Percentiles rank a stretch among this genome's conserved stretches.
Conservation (phyloP, 1,140 invertebrate genomes). For the Cydia pomonella region DNA sequence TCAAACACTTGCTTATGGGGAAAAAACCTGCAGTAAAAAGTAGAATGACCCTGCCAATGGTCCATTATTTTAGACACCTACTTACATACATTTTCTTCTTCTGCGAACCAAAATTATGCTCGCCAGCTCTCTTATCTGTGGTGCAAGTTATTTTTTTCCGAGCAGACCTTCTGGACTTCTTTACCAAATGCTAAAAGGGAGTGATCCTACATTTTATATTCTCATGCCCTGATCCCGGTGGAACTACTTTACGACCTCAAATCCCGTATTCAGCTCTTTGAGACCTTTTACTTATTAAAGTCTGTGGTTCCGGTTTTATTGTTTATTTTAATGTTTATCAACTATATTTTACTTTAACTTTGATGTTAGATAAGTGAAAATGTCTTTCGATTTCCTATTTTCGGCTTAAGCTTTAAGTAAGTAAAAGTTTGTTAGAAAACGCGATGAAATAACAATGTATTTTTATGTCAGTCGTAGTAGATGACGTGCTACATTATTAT, state of each 20-base stretch:
- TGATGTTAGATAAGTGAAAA: not conserved
- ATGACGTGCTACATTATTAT: not conserved
- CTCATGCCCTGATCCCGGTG: slow-evolving; percentile 50
- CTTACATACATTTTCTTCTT: too few species aligned
- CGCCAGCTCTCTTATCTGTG: too few species aligned
- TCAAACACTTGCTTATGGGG: too few species aligned
- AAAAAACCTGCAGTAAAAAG: too few species aligned
- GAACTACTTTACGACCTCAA: slow-evolving; percentile 69
- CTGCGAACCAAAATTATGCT: too few species aligned
- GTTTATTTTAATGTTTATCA: slow-evolving; percentile 42
- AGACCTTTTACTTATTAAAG: slow-evolving; percentile 36
- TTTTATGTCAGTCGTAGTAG: not conserved
- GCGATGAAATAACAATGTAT: not conserved
- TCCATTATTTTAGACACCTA: too few species aligned
- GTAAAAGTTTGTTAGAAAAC: not conserved
- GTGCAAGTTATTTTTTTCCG: too few species aligned
- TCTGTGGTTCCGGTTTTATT: slow-evolving; percentile 38
- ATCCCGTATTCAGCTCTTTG: slow-evolving; percentile 46
- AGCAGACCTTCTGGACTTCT: not conserved
- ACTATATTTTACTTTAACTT: not conserved
- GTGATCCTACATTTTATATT: slow-evolving; percentile 38
- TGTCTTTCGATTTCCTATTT: not conserved
- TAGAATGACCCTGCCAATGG: too few species aligned
- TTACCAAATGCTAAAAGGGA: slow-evolving; percentile 1
- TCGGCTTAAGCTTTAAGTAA: not conserved